Base-by-base conservation (phyloP, 2,888 invertebrate species). In the Leptura quadrifasciata region DNA sequence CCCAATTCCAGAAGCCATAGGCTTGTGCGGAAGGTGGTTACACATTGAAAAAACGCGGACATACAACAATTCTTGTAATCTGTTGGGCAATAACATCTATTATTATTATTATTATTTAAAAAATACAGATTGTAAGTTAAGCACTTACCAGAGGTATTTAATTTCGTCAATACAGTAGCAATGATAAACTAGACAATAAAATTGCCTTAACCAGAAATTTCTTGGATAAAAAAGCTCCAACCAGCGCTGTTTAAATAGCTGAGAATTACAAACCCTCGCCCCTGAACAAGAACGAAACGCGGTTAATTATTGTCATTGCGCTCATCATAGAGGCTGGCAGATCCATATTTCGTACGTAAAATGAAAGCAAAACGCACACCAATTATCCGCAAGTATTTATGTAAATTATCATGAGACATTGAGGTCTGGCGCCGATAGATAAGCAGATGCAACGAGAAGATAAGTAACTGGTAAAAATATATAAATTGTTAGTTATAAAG, bases 401-500 rank as follows among this genome's bases (percentile, higher is more conserved):
- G 57, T 21, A 57, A 57, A 57, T 39, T 63, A 17, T 35, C 18
- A 35, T 35, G 31, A 63, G 27, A 67, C 24, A 21, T 54, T 57
- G n/a, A 58, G 47, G n/a, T 4, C 58, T 69, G 69, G 69, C 58
- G 58, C 39, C 69, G 9, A 20, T 39, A 63, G n/a, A 18, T 31
- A 24, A 69, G 12, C 54, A 69, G 54, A 69, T 69, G 57, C 57
- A 10, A 31, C 2, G 17, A 17, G 35, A 61, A 52, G 68, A 69
- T 69, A 69, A 54, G 24, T 10, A 67, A n/a, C 54, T 67, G 54
- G 67, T 21, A 67, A 67, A 55, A 68, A 57, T 57, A 12, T 21
- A 58, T 39, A 69, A 69, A 69, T 58, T 69, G 69, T 58, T 39
- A 60, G 69, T 58, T 58, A 58, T 72, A 77, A 77, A 79, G 68